phyloP scores from a whole-genome alignment of 2,888 invertebrate species.

The Nomada ferruginata region DNA sequence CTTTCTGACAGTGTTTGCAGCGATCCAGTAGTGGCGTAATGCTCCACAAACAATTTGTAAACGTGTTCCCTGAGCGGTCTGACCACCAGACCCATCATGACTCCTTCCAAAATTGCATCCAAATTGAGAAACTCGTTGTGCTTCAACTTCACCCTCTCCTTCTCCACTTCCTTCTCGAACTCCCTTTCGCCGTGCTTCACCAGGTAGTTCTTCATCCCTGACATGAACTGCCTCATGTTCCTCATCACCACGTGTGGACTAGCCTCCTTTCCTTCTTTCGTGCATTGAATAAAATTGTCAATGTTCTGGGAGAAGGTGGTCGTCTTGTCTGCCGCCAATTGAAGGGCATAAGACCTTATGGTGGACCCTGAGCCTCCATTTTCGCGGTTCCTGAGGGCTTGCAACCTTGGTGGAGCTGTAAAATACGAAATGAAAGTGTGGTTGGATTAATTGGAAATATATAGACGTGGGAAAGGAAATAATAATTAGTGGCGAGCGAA shows the following conservation, averaged over 20 bases:
- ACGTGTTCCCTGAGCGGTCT: constrained; percentile 93
- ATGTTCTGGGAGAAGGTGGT: constrained; percentile 97
- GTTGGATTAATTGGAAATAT: background rate
- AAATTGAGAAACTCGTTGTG: constrained; percentile 97
- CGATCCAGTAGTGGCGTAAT: constrained; percentile 91
- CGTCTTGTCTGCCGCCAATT: constrained; percentile 92
- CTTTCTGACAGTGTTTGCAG: constrained; percentile 90
- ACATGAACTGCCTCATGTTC: constrained; percentile 98
- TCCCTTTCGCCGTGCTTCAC: constrained; percentile 97
- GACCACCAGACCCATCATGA: constrained; percentile 96
- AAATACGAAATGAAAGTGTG: constrained; percentile 42
- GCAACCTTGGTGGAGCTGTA: constrained; percentile 91
- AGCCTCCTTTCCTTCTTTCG: constrained; percentile 94
- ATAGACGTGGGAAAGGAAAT: background rate
- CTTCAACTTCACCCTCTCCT: constrained; percentile 92
- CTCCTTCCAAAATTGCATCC: constrained; percentile 97
- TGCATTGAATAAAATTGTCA: constrained; percentile 96
- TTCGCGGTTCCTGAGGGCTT: constrained; percentile 88
- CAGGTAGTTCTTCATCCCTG: constrained; percentile 98
- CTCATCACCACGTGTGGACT: constrained; percentile 95
- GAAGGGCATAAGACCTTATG: constrained; percentile 91
- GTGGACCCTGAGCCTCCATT: constrained; percentile 88
- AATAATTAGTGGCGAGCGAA: too few species aligned
- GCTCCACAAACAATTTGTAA: constrained; percentile 93
- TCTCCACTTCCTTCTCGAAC: constrained; percentile 95